Evolutionary conservation across 1,140 invertebrate species (phyloP).

Genomic region (Anoplophora glabripennis): DNA sequence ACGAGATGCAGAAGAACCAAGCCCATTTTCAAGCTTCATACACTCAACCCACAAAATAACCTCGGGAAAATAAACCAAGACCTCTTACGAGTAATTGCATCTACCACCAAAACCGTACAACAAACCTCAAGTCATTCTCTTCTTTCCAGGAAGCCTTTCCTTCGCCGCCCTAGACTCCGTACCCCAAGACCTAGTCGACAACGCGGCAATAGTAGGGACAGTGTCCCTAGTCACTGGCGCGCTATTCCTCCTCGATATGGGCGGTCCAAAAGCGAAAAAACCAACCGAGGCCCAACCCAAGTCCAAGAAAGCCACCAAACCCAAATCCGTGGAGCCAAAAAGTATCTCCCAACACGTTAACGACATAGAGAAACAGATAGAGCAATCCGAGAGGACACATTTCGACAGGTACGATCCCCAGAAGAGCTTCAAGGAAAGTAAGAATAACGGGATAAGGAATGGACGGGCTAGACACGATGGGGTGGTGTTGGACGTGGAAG

Average conservation of each 20-base stretch:
- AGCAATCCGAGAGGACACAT: slow-evolving; percentile 42
- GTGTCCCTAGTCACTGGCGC: slow-evolving; percentile 65
- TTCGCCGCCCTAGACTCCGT: slow-evolving; percentile 68
- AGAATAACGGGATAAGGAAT: slow-evolving; percentile 19
- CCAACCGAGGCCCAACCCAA: slow-evolving; percentile 13
- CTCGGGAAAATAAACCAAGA: too few relatives aligned
- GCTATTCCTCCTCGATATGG: slow-evolving; percentile 66
- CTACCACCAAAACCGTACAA: too few relatives aligned
- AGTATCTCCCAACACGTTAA: slow-evolving; percentile 27
- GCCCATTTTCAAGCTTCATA: too few relatives aligned
- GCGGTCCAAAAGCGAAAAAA: slow-evolving; percentile 50
- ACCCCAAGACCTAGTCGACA: slow-evolving; percentile 63
- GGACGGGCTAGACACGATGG: background rate
- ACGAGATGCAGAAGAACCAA: too few relatives aligned
- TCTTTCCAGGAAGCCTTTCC: slow-evolving; percentile 57
- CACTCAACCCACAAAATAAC: too few relatives aligned
- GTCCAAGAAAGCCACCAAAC: slow-evolving; percentile 1
- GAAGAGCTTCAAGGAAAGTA: slow-evolving; percentile 33
- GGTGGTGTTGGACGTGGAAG: too few relatives aligned
- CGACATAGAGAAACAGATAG: slow-evolving; percentile 33
- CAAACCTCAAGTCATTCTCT: background rate
- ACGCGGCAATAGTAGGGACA: slow-evolving; percentile 66
- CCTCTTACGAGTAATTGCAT: too few relatives aligned
- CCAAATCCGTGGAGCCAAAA: slow-evolving; percentile 9
- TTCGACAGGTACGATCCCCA: slow-evolving; percentile 33